phyloP scores from a whole-genome alignment of 2,797 vertebrate species.

The Crenichthys baileyi region DNA sequence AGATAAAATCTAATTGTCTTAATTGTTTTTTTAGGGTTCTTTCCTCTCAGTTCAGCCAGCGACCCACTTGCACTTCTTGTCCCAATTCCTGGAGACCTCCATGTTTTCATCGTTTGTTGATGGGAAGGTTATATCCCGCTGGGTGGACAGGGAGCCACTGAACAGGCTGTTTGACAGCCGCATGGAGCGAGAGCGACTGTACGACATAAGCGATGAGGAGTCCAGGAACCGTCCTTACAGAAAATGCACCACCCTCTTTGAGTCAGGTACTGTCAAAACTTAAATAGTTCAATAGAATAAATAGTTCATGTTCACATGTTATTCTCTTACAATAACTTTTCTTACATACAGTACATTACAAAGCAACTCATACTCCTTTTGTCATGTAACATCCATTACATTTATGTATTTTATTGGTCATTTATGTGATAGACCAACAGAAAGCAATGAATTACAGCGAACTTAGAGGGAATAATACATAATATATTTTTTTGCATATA shows the following conservation, averaged over 20 bases:
- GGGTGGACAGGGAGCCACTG: constrained; percentile 93
- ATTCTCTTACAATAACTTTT: not conserved
- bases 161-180: constrained; percentile 94
- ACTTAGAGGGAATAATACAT: not conserved
- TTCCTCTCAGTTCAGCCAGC: constrained; percentile 95
- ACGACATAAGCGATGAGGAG: constrained; percentile 86
- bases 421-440: not conserved
- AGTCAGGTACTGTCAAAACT: constrained; percentile 85
- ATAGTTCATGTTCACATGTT: not conserved
- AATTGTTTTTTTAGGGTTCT: constrained; percentile 85
- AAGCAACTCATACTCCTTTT: not conserved
- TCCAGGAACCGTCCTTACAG: constrained; percentile 86
- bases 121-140: constrained; percentile 96
- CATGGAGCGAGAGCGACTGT: constrained; percentile 90
- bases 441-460: not conserved
- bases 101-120: constrained; percentile 99
- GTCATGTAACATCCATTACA: not conserved
- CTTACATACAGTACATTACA: not conserved
- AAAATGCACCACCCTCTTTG: constrained; percentile 89
- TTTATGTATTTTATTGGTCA: too few species aligned
- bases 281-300: not conserved
- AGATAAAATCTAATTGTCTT: not conserved
- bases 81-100: constrained; percentile 97
- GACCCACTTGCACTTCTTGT: constrained; percentile 92
- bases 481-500: not conserved